phyloP scores from a whole-genome alignment of 2,888 invertebrate genomes.

The Chrysodeixis includens region DNA sequence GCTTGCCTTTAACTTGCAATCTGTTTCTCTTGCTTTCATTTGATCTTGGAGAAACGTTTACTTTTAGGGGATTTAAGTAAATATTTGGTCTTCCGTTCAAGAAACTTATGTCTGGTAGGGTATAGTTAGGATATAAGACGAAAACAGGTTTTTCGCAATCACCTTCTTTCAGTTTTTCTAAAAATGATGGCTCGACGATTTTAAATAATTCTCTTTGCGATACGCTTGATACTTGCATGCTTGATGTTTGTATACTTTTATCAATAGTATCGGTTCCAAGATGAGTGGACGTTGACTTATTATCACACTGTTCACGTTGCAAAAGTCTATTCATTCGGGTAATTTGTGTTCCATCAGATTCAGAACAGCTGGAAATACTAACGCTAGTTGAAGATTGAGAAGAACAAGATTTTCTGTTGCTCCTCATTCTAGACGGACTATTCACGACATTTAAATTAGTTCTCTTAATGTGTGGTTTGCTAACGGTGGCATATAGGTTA shows the following conservation, averaged over 20 bases:
- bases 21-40: constrained; percentile 80
- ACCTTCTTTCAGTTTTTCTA: constrained; percentile 91
- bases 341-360: constrained; percentile 87
- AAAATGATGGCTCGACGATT: constrained; percentile 92
- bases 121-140: constrained; percentile 97
- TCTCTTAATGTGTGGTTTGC: constrained; percentile 82
- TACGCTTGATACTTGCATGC: constrained; percentile 77
- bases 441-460: constrained; percentile 88
- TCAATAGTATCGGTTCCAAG: constrained; percentile 90
- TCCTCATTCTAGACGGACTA: constrained; percentile 81
- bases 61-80: constrained; percentile 92
- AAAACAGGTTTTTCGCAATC: constrained; percentile 94
- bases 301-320: constrained; percentile 79
- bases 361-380: constrained; percentile 88
- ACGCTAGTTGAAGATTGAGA: constrained; percentile 88
- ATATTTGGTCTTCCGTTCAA: constrained; percentile 91
- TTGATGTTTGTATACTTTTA: constrained; percentile 93
- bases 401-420: constrained; percentile 81
- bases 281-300: constrained; percentile 87
- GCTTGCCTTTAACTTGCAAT: constrained; percentile 82
- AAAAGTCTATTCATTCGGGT: constrained; percentile 83
- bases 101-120: constrained; percentile 96
- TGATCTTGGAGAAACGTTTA: constrained; percentile 81
- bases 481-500: constrained; percentile 85
- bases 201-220: constrained; percentile 88